Evolutionary conservation across 2,797 vertebrate genomes (phyloP).

Genomic region (Chiroxiphia lanceolata): DNA sequence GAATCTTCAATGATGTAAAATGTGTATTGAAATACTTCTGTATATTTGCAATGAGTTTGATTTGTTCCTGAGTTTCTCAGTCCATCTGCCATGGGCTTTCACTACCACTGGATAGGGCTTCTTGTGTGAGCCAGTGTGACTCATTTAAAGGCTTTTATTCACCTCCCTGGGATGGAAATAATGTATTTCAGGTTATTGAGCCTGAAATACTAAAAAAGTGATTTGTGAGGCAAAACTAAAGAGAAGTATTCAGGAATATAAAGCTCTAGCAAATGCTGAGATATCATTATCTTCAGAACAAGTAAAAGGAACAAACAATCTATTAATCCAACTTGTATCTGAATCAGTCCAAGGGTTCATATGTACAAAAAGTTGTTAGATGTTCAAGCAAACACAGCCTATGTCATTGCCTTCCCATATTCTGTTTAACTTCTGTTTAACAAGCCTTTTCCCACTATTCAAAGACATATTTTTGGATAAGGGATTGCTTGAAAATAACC

Average conservation of each 20-base stretch:
- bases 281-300: background rate
- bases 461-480: background rate
- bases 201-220: constrained; percentile 22
- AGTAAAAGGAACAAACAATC: background rate
- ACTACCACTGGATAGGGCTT: constrained; percentile 19
- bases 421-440: background rate
- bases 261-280: background rate
- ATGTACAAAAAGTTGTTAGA: background rate
- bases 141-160: background rate
- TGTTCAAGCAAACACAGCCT: background rate
- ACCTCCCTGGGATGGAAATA: constrained; percentile 8
- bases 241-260: background rate
- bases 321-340: background rate
- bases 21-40: constrained; percentile 15
- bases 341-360: background rate
- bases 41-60: constrained; percentile 46
- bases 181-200: background rate
- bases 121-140: background rate
- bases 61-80: constrained; percentile 47
- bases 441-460: background rate
- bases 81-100: constrained; percentile 20
- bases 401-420: background rate
- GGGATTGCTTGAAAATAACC: constrained; percentile 53
- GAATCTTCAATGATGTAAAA: background rate
- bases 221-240: constrained; percentile 14